Evolutionary conservation across 1,140 invertebrate species (phyloP).

Genomic region (Drosophila nigrodunni): DNA sequence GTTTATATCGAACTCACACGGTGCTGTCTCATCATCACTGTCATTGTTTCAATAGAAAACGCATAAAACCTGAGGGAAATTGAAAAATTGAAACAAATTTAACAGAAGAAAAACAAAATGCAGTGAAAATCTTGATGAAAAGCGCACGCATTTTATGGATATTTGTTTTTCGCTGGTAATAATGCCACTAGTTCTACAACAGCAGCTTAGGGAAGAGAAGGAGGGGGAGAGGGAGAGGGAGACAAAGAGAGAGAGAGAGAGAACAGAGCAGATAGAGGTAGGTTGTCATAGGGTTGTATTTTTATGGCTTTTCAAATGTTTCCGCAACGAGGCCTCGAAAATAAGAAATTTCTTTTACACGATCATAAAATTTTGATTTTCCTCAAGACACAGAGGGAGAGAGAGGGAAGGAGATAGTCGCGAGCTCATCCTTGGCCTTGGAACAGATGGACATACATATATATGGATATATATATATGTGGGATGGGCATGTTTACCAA

Average conservation of each 20-base stretch:
- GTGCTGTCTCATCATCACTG: constrained; percentile 45
- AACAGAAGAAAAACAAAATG: constrained; percentile 68
- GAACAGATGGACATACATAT: constrained; percentile 4
- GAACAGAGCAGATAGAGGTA: constrained; percentile 16
- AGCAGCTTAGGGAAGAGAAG: neutral
- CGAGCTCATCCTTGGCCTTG: constrained; percentile 73
- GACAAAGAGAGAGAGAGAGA: neutral
- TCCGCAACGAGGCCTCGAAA: constrained; percentile 57
- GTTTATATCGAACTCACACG: constrained; percentile 48
- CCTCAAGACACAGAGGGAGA: constrained; percentile 30
- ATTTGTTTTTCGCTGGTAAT: constrained; percentile 64
- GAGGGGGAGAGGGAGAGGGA: neutral
- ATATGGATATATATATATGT: constrained; percentile 9
- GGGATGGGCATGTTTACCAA: constrained; percentile 66
- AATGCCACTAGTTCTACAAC: constrained; percentile 47
- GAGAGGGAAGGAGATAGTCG: neutral
- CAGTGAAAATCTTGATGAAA: constrained; percentile 58
- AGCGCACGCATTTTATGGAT: constrained; percentile 55
- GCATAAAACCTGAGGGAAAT: constrained; percentile 74
- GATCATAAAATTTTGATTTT: constrained; percentile 77
- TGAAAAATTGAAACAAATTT: constrained; percentile 75
- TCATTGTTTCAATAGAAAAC: constrained; percentile 79
- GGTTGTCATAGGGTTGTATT: constrained; percentile 68
- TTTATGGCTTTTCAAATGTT: constrained; percentile 82
- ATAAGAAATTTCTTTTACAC: constrained; percentile 36